phyloP scores from a whole-genome alignment of 2,113 vertebrate species.

The Gadus chalcogrammus region DNA sequence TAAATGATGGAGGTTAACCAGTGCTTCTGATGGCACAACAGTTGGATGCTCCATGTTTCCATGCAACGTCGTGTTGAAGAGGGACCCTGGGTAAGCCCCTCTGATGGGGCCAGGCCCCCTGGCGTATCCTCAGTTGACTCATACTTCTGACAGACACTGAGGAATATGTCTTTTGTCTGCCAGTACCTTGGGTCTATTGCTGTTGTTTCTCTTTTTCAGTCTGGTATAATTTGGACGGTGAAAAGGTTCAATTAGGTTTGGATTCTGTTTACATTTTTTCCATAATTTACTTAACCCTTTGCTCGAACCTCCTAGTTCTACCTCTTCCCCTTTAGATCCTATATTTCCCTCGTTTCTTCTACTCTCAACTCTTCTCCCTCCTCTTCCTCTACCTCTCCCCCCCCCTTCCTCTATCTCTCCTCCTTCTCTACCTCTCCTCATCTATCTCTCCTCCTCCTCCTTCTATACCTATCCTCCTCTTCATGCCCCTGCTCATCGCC shows the following conservation, averaged over 20 bases:
- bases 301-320: too few relatives aligned
- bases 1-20: too few relatives aligned
- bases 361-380: neutral
- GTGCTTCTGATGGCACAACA: too few relatives aligned
- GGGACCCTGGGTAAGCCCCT: constrained; percentile 20
- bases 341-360: neutral
- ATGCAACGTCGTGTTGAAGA: constrained; percentile 11
- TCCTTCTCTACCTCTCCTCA: neutral
- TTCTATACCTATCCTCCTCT: neutral
- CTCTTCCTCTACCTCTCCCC: neutral
- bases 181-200: constrained; percentile 7
- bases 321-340: too few relatives aligned
- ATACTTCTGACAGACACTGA: constrained; percentile 16
- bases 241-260: too few relatives aligned
- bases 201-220: neutral
- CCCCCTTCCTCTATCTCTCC: neutral
- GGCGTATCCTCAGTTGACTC: constrained; percentile 42
- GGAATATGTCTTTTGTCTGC: neutral
- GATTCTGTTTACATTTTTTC: too few relatives aligned
- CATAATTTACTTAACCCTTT: too few relatives aligned
- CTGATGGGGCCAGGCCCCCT: constrained; percentile 7
- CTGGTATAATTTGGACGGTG: too few relatives aligned
- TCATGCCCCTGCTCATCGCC: too few relatives aligned
- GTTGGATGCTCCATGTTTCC: neutral
- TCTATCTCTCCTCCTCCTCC: neutral